These are phyloP conservation scores for Heliconius ethilla DNA, from an alignment of 2,888 invertebrate species.

Conservation along the genomic window DNA sequence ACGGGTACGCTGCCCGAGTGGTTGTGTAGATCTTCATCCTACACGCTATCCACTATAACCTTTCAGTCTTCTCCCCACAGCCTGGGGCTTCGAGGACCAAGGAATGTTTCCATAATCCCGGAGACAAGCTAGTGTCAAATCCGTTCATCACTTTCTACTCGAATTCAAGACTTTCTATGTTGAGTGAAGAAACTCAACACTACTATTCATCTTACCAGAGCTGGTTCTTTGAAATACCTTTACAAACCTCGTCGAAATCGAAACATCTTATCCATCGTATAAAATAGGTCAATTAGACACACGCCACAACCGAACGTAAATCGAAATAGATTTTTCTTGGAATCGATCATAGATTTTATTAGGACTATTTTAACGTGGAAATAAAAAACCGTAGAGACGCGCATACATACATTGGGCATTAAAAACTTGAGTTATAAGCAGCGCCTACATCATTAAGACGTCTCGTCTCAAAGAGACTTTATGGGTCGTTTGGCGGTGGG, in stretches of 20 bases:
- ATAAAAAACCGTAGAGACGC: slow-evolving; percentile 22
- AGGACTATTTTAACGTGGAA: slow-evolving; percentile 19
- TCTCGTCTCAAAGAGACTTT: slow-evolving; percentile 65
- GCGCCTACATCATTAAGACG: slow-evolving; percentile 57
- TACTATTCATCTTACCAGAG: background rate
- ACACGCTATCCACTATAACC: no score
- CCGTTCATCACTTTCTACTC: background rate
- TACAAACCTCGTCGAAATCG: background rate
- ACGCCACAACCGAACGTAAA: slow-evolving; percentile 8
- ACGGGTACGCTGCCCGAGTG: no score
- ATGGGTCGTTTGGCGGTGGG: slow-evolving; percentile 61
- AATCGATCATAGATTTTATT: slow-evolving; percentile 18
- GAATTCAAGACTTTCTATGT: background rate
- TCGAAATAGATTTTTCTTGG: slow-evolving; percentile 10
- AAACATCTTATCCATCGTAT: background rate
- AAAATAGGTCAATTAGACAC: slow-evolving; percentile 10
- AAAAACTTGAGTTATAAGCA: slow-evolving; percentile 48
- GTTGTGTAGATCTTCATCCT: no score
- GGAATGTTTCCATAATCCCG: no score
- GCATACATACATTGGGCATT: slow-evolving; percentile 42
- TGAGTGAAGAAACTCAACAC: background rate
- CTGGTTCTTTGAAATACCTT: background rate
- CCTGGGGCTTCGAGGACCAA: no score
- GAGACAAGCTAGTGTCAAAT: background rate
- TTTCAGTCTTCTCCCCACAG: no score